Percentiles rank a stretch among this genome's conserved stretches.
Conservation (phyloP, 2,888 invertebrate genomes). For the Eristalis intricaria region DNA sequence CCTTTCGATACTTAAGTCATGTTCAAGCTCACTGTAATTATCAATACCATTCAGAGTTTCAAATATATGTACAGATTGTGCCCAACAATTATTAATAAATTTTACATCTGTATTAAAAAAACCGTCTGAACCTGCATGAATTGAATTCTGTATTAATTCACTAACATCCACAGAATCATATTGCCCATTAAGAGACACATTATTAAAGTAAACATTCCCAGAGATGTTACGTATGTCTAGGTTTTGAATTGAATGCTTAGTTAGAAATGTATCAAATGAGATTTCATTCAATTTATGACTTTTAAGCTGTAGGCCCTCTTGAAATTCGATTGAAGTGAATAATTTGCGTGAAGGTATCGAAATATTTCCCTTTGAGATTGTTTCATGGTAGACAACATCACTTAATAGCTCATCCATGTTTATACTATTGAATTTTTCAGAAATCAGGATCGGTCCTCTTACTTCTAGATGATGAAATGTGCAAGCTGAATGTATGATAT, state of each 20-base stretch:
- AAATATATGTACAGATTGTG: conserved; percentile 77
- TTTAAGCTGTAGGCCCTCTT: conserved; percentile 79
- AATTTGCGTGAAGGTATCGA: conserved; percentile 82
- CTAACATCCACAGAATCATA: conserved; percentile 81
- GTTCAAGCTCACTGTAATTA: conserved; percentile 75
- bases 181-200: conserved; percentile 80
- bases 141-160: conserved; percentile 80
- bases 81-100: conserved; percentile 75
- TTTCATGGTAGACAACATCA: conserved; percentile 82
- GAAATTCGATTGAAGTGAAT: conserved; percentile 81
- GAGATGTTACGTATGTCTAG: conserved; percentile 80
- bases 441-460: conserved; percentile 82
- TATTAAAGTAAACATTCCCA: conserved; percentile 81
- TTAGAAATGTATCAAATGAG: conserved; percentile 81
- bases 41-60: conserved; percentile 79
- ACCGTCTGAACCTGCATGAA: conserved; percentile 80
- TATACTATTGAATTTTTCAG: conserved; percentile 80
- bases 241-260: conserved; percentile 82
- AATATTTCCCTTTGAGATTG: conserved; percentile 68
- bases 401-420: conserved; percentile 79
- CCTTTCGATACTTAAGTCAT: conserved; percentile 76
- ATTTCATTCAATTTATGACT: conserved; percentile 80
- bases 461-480: conserved; percentile 82
- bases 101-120: conserved; percentile 78
- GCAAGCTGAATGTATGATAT: conserved; percentile 80